Evolutionary conservation across 2,113 vertebrate genomes (phyloP), one percentile per base, ranked within the genome.

Genomic region (Paracanthobrama guichenoti): DNA sequence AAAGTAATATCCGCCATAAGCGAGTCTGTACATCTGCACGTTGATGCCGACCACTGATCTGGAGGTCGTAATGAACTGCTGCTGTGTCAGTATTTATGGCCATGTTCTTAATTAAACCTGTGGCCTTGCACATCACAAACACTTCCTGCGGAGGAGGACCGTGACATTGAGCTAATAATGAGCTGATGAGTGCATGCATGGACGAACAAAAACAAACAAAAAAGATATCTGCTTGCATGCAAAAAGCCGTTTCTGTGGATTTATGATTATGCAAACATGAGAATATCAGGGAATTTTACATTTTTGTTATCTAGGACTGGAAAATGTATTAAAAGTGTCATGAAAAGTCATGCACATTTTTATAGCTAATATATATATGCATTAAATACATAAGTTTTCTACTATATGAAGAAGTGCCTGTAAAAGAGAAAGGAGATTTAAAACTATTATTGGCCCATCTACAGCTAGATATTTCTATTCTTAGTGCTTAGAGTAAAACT

Each of bases 41-140:
- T 79, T 50, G 67, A 67, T 81, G 79, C 79, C 13, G 26, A 80
- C 60, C 59, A 31, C 60, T 48, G 42, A 35, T 60, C 53, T 64
- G 24, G 24, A 50, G 24, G 24, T 50, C 13, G 10, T 28, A 50
- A 28, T 20, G 57, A 28, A 62, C 8, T 20, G 35, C n/a, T 66
- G 78, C 44, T 35, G 79, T 35, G 79, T 53, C 62, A 81, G 67
- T 81, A 81, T 81, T 81, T 81, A 20, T 60, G 53, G 44, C 35
- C 79, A 81, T n/a, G 79, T 22, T 46, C 18, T 67, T 81, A 67
- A 81, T 81, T 81, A 81, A 81, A 64, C 44, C 24, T n/a, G 24
- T 67, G 16, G 10, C 24, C 16, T 50, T 66, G 22, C 59, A 80
- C 60, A 48, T 10, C n/a, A 67, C 59, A 48, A 6, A 48, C 24